These are phyloP conservation scores for Limulus polyphemus DNA, from an alignment of 2,888 invertebrate species.

Conservation along the genomic window DNA sequence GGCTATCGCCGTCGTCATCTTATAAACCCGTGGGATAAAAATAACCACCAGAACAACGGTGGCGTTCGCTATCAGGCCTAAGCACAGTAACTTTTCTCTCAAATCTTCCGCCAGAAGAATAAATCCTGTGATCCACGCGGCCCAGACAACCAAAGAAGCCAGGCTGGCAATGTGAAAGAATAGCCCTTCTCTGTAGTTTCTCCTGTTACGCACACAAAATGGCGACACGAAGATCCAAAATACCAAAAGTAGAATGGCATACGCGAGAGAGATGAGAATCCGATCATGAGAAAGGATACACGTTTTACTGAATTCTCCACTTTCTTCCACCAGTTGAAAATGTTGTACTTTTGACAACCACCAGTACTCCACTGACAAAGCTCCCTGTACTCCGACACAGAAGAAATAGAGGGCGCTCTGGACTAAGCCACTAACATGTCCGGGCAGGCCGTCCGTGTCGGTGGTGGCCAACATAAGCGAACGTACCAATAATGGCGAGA, in stretches of 20 bases:
- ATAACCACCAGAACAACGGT: conserved; percentile 49
- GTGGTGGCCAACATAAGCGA: conserved; percentile 53
- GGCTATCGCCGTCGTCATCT: conserved; percentile 50
- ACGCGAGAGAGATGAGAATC: conserved; percentile 45
- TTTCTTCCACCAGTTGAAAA: conserved; percentile 38
- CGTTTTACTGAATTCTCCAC: conserved; percentile 23
- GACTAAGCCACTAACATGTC: conserved; percentile 56
- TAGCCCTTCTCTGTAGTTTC: conserved; percentile 54
- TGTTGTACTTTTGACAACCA: conserved; percentile 26
- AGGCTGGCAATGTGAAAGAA: conserved; percentile 42
- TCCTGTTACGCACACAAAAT: conserved; percentile 49
- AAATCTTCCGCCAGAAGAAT: conserved; percentile 35
- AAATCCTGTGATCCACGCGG: conserved; percentile 47
- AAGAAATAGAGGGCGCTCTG: conserved; percentile 47
- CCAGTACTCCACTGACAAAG: conserved; percentile 28
- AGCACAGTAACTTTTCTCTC: conserved; percentile 46
- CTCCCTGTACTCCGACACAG: conserved; percentile 32
- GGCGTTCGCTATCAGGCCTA: conserved; percentile 50
- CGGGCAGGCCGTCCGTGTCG: conserved; percentile 52
- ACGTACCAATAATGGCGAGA: conserved; percentile 51
- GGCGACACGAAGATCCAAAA: conserved; percentile 47
- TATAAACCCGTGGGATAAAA: conserved; percentile 55
- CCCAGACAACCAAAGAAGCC: conserved; percentile 47
- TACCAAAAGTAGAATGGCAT: conserved; percentile 49
- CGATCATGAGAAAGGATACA: conserved; percentile 42